Evolutionary conservation across 2,888 invertebrate species (phyloP), one percentile per base, ranked within the genome.

Genomic region (Drosophila nigritarsus): DNA sequence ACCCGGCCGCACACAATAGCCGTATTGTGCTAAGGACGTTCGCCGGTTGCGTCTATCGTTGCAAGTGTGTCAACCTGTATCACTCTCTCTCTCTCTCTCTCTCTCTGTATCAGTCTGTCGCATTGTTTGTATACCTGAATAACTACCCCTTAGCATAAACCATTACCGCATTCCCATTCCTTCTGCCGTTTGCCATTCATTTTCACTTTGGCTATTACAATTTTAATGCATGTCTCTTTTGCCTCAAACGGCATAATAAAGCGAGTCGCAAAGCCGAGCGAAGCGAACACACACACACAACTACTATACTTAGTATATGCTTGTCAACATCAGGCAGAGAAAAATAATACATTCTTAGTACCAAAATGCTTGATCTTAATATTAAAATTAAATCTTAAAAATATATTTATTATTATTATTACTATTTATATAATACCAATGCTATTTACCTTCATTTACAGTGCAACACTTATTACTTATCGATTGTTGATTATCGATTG

Each of bases 171-270:
- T 48, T 53, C 30, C 34, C 62, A 51, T 29, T 27, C 20, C 50
- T 20, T 64, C 29, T 40, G 27, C 49, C 24, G 11, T 48, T 62
- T 64, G 59, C 65, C 50, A 59, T 62, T 53, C 50, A 45, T 63
- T 60, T 53, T 61, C 59, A 51, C 40, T 42, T 20, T 60, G 63
- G 20, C 68, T 87, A 85, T 59, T 89, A 85, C 89, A 89, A 80
- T 80, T 87, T 89, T 89, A 89, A 85, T 89, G 87, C 70, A 62
- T 75, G 56, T 78, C 65, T 69, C 38, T 63, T 59, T 65, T 69
- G 34, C 49, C 69, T 79, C 86, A 88, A 88, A 86, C 73, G 67
- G 85, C 86, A 86, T 88, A 88, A 86, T 83, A 86, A 82, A 85
- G 73, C 71, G 66, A 51, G 62, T 63, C 56, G 48, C 34, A 45